Percentiles rank a stretch among this genome's conserved stretches.
Conservation (phyloP, 2,888 invertebrate genomes). For the Chelonus formosanus region DNA sequence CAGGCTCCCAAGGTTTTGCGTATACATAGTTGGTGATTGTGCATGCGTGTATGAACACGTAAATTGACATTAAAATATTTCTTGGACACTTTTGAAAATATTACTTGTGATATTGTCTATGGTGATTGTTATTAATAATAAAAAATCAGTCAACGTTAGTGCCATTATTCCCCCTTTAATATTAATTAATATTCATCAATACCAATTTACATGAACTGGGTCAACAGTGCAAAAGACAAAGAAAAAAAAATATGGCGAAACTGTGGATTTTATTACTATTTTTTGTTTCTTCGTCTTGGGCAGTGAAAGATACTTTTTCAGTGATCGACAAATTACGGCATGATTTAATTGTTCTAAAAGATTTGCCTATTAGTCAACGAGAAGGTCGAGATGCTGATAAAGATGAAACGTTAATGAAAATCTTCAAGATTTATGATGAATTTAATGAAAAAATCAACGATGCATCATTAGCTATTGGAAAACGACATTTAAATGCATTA, state of each 20-base stretch:
- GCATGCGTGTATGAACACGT: constrained; percentile 1
- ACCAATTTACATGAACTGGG: constrained; percentile 9
- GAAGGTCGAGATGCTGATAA: constrained; percentile 38
- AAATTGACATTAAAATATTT: background rate
- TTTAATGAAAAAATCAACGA: constrained; percentile 68
- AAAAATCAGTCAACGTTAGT: background rate
- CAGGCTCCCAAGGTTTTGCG: constrained; percentile 9
- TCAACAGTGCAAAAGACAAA: background rate
- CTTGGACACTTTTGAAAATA: background rate
- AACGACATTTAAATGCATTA: constrained; percentile 47
- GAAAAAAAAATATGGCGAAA: constrained; percentile 32
- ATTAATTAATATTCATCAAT: background rate
- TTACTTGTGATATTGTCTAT: background rate
- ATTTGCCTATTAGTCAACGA: constrained; percentile 66
- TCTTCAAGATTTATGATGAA: constrained; percentile 70
- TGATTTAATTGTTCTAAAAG: constrained; percentile 68
- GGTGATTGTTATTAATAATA: background rate
- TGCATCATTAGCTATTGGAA: constrained; percentile 43
- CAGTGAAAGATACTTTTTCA: constrained; percentile 47
- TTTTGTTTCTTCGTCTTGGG: constrained; percentile 29
- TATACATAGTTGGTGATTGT: background rate
- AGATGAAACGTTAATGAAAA: constrained; percentile 65
- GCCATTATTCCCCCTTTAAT: background rate
- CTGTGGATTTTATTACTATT: constrained; percentile 35
- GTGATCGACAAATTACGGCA: constrained; percentile 71